Percentiles rank a stretch among this genome's conserved stretches.
Evolutionary conservation across 2,888 invertebrate genomes (phyloP).

Genomic region (Flexamia atlantica): DNA sequence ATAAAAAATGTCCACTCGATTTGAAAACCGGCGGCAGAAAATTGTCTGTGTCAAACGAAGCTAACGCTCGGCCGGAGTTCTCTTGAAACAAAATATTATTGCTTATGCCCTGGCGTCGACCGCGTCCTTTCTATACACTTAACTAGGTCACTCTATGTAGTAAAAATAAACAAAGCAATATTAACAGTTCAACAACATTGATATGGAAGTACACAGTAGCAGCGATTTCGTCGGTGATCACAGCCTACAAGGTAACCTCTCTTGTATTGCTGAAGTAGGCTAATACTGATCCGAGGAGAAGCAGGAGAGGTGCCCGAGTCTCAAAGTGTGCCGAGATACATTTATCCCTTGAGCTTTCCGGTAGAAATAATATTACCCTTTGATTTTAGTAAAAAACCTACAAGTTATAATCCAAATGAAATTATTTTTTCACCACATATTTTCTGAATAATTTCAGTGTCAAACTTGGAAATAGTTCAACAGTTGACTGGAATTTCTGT

Average conservation of each 20-base stretch:
- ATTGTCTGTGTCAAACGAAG: constrained; percentile 23
- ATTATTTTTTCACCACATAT: no score
- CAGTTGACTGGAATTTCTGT: no score
- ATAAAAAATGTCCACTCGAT: constrained; percentile 56
- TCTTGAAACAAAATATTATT: constrained; percentile 59
- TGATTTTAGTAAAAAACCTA: no score
- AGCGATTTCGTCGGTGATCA: constrained; percentile 45
- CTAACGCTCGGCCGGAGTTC: constrained; percentile 22
- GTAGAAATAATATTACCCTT: no score
- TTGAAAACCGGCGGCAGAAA: constrained; percentile 48
- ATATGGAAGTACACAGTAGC: constrained; percentile 64
- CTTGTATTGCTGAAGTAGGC: constrained; percentile 24
- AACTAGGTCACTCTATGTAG: constrained; percentile 51
- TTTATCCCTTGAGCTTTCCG: no score
- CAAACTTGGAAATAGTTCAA: no score
- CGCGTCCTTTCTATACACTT: constrained; percentile 29
- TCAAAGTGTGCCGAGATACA: not conserved
- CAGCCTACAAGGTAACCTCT: constrained; percentile 56
- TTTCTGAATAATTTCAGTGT: no score
- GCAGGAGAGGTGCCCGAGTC: not conserved
- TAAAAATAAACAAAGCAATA: constrained; percentile 64
- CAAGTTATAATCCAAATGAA: no score
- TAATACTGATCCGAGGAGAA: constrained; percentile 33
- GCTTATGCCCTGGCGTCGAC: constrained; percentile 60
- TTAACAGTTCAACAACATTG: constrained; percentile 65